These are phyloP conservation scores for Calidris pugnax DNA, from an alignment of 2,113 vertebrate genomes.

Conservation along the genomic window DNA sequence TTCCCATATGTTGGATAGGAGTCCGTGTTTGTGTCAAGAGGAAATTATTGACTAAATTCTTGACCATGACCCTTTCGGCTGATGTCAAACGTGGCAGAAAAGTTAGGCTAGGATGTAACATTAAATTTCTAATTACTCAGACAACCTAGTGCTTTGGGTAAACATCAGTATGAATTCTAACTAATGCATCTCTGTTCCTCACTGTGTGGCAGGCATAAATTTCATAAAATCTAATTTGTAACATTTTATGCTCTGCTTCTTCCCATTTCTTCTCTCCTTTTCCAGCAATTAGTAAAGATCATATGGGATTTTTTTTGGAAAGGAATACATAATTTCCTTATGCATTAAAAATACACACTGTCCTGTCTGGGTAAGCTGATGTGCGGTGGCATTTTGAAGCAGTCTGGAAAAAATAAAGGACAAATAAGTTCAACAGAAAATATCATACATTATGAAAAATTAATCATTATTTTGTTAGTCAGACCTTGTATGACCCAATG, in stretches of 20 bases:
- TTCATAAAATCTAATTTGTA: conserved; percentile 17
- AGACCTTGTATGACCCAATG: neutral
- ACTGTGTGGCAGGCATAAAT: neutral
- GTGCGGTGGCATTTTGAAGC: neutral
- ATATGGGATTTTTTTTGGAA: neutral
- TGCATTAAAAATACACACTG: neutral
- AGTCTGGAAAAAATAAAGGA: neutral
- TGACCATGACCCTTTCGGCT: neutral
- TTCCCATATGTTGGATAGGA: neutral
- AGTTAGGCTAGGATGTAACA: neutral
- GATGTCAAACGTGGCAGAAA: neutral
- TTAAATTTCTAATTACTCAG: neutral
- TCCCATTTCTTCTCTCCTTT: neutral
- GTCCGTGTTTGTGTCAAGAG: neutral
- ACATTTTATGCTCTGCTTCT: conserved; percentile 26
- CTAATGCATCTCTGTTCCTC: neutral
- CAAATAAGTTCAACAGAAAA: neutral
- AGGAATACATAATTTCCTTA: neutral
- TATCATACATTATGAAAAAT: neutral
- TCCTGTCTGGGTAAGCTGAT: neutral
- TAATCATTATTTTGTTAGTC: neutral
- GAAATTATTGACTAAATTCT: neutral
- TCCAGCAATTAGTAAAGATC: neutral
- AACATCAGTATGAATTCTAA: neutral
- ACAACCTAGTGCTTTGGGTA: neutral